phyloP scores from a whole-genome alignment of 2,888 invertebrate species.

The Cerastis rubricosa region DNA sequence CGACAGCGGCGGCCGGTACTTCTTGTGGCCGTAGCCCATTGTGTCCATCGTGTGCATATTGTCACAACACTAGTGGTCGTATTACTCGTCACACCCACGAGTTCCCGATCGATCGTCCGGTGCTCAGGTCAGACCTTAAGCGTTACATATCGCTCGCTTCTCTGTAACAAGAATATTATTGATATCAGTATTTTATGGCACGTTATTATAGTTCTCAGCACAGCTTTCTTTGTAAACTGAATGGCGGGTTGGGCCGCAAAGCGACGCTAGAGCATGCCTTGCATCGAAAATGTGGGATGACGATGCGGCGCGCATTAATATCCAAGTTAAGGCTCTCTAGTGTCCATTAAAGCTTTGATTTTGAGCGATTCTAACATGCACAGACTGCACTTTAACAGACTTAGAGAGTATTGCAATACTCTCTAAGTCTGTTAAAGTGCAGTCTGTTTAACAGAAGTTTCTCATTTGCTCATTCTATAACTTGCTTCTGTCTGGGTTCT shows the following conservation, averaged over 20 bases:
- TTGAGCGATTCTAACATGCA: background rate
- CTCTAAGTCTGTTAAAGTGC: too few species aligned
- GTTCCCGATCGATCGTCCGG: constrained; percentile 44
- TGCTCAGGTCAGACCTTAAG: constrained; percentile 30
- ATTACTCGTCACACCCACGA: constrained; percentile 66
- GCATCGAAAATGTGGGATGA: constrained; percentile 68
- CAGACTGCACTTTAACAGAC: too few species aligned
- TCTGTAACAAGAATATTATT: constrained; percentile 68
- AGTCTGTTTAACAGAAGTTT: background rate
- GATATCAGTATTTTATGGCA: constrained; percentile 34
- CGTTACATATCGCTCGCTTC: constrained; percentile 70
- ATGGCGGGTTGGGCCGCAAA: constrained; percentile 45
- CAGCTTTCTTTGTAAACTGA: constrained; percentile 59
- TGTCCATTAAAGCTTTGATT: background rate
- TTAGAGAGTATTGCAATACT: background rate
- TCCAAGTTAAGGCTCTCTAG: constrained; percentile 34
- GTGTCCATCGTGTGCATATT: constrained; percentile 91
- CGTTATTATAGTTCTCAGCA: constrained; percentile 42
- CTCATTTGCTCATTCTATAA: constrained; percentile 6
- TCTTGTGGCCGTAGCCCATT: constrained; percentile 92
- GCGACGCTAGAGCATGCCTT: constrained; percentile 62
- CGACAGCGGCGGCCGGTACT: constrained; percentile 91
- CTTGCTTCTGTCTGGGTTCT: background rate
- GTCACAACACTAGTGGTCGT: constrained; percentile 69
- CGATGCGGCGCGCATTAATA: constrained; percentile 68